phyloP scores from a whole-genome alignment of 1,140 invertebrate species.

The Heliconius congener region DNA sequence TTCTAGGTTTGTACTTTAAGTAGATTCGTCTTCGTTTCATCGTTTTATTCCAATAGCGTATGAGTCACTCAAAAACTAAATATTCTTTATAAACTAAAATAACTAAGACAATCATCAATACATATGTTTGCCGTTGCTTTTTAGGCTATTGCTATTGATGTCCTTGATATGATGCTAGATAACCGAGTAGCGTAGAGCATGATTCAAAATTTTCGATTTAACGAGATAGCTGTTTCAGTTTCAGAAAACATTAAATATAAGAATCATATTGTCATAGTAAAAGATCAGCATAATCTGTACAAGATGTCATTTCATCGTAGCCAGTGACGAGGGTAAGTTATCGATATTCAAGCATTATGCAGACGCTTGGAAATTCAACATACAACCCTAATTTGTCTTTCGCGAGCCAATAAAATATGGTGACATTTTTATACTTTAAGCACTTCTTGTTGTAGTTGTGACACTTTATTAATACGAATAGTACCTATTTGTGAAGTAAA shows the following conservation, averaged over 20 bases:
- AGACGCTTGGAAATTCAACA: slow-evolving; percentile 31
- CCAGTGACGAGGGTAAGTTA: slow-evolving; percentile 25
- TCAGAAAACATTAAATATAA: background rate
- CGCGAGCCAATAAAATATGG: slow-evolving; percentile 24
- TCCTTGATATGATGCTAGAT: background rate
- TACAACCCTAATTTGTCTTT: slow-evolving; percentile 35
- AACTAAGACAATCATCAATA: too few relatives aligned
- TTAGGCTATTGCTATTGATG: background rate
- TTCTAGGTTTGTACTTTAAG: too few relatives aligned
- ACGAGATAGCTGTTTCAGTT: background rate
- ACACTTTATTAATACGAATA: background rate
- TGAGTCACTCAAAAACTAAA: too few relatives aligned
- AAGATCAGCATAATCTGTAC: background rate
- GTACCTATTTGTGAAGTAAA: background rate
- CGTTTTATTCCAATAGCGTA: too few relatives aligned
- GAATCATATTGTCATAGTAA: background rate
- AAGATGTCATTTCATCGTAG: background rate
- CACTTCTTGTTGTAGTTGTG: slow-evolving; percentile 23
- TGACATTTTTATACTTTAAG: slow-evolving; percentile 29
- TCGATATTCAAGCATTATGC: slow-evolving; percentile 30
- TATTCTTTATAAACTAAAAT: too few relatives aligned
- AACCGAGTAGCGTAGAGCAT: too few relatives aligned
- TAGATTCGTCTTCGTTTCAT: too few relatives aligned
- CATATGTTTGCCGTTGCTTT: background rate
- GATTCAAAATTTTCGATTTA: background rate